A percentile compares a stretch with the other conserved stretches of the same genome.
Conservation (phyloP, 1,140 invertebrate species). For the Diplogasteroides magnus region DNA sequence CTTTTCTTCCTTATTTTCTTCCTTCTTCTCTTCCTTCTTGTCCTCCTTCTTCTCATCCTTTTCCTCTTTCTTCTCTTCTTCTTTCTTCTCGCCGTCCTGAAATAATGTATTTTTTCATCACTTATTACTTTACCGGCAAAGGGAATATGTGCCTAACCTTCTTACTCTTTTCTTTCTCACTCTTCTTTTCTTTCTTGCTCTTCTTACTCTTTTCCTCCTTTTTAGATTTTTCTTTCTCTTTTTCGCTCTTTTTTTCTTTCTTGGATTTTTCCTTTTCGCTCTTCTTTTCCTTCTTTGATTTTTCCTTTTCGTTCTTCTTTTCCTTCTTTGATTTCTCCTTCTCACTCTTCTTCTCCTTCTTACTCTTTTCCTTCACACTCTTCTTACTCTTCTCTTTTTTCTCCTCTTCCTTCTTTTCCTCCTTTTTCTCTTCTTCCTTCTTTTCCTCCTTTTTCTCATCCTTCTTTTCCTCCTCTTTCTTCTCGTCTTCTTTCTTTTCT, state of each 20-base stretch:
- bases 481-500: too few species aligned
- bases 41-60: slow-evolving; percentile 2
- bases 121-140: not conserved
- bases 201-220: not conserved
- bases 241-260: too few species aligned
- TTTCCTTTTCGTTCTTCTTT: not conserved
- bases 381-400: too few species aligned
- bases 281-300: too few species aligned
- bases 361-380: not conserved
- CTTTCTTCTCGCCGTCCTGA: slow-evolving; percentile 6
- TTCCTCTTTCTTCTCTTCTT: not conserved
- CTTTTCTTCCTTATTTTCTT: slow-evolving; percentile 1
- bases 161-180: too few species aligned
- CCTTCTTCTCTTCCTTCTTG: not conserved
- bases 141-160: slow-evolving; percentile 9
- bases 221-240: too few species aligned
- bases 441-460: too few species aligned
- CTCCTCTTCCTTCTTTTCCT: not conserved
- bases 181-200: slow-evolving; percentile 8
- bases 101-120: not conserved
- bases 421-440: too few species aligned
- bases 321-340: too few species aligned
- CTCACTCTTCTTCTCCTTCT: not conserved
- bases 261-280: too few species aligned
- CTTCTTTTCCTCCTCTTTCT: too few species aligned